These are phyloP conservation scores for Metalampra italica DNA, from an alignment of 2,888 invertebrate genomes.

Conservation along the genomic window DNA sequence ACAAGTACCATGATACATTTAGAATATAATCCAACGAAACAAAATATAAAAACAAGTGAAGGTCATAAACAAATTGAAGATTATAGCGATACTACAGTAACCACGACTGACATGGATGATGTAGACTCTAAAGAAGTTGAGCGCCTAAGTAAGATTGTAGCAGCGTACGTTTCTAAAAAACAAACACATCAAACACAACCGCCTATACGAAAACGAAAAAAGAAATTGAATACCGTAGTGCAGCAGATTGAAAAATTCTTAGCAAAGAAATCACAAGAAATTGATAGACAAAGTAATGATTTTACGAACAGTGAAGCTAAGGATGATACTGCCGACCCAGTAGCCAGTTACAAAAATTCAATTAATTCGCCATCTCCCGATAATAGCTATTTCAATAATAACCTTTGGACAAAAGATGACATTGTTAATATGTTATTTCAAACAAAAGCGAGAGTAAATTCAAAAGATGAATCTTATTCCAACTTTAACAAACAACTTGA, in stretches of 20 bases:
- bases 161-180: slow-evolving; percentile 25
- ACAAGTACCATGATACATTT: background rate
- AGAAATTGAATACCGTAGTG: slow-evolving; percentile 14
- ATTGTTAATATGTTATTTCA: too few relatives aligned
- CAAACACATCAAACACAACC: slow-evolving; percentile 8
- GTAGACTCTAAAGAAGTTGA: slow-evolving; percentile 23
- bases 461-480: too few relatives aligned
- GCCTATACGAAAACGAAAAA: slow-evolving; percentile 6
- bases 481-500: too few relatives aligned
- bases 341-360: background rate
- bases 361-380: too few relatives aligned
- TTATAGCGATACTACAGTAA: background rate
- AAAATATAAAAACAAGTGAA: background rate
- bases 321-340: background rate
- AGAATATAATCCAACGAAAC: background rate
- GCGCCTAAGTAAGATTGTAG: slow-evolving; percentile 28
- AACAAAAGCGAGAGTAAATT: too few relatives aligned
- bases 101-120: background rate
- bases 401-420: too few relatives aligned
- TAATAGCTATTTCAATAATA: background rate
- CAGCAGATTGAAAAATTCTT: slow-evolving; percentile 19
- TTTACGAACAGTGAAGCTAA: background rate
- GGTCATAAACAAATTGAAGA: background rate
- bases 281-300: background rate
- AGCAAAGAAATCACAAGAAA: background rate